Evolutionary conservation across 2,888 invertebrate species (phyloP), one percentile per base, ranked within the genome.

Genomic region (Dynastes grantii): DNA sequence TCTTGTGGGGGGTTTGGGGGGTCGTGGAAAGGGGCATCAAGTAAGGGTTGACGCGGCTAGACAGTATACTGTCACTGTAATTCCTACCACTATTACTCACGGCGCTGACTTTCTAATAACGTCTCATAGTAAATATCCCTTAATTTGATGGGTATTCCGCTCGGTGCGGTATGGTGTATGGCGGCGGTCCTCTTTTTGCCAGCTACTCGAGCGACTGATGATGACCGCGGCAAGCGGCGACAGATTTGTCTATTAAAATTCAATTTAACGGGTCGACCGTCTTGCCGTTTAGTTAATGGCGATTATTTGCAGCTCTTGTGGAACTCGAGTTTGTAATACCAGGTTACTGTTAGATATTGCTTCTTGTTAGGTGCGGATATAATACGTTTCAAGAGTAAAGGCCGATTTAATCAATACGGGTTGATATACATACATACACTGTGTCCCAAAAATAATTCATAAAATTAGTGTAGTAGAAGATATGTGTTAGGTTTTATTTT

Each of bases 71-170:
- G 83, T 83, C 83, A 82, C 76, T 71, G 68, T 83, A 83, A 83
- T 84, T 83, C 82, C 70, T 53, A 75, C 71, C 78, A 81, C 84
- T 81, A 84, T 84, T 84, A 83, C 83, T 84, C 84, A 84, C 82
- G 81, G 82, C 2, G 2, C 76, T 80, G 80, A 68, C 67, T 68
- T 63, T 76, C 67, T 76, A 76, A 76, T 76, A 76, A 76, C 76
- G 68, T 67, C 29, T 68, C 76, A 68, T 67, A 68, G 76, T 76
- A 68, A 76, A 76, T 76, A 76, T 68, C 37, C 76, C 76, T 68
- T 58, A 68, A 76, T 76, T 76, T 68, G 67, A 68, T 40, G 67
- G 45, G 45, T 11, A 8, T 8, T 45, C 45, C 8, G 37, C 32
- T 55, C 55, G 16, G 22, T 55, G 32, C 32, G 32, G 32, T 68